Percentiles rank a stretch among this genome's conserved stretches.
These are phyloP conservation scores for Cirrhinus mrigala DNA, from an alignment of 2,797 vertebrate species.

Conservation along the genomic window DNA sequence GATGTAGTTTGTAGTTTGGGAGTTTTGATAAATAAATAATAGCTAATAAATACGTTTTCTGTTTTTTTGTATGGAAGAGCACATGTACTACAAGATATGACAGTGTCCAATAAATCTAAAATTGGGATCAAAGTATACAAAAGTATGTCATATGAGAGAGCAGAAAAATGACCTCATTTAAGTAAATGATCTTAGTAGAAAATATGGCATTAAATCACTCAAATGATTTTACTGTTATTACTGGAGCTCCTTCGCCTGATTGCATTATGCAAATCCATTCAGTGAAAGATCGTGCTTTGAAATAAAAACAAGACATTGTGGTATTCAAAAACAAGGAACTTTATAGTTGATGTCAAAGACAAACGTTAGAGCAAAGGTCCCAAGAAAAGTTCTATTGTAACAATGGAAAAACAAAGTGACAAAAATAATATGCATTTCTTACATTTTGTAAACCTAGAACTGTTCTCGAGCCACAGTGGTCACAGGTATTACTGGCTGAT, in stretches of 20 bases:
- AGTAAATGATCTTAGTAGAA: neutral
- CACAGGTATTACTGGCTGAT: slow-evolving; percentile 83
- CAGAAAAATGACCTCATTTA: neutral
- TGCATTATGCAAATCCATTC: neutral
- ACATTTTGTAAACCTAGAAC: slow-evolving; percentile 84
- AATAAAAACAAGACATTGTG: slow-evolving; percentile 76
- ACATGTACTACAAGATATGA: neutral
- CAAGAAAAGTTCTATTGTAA: slow-evolving; percentile 78
- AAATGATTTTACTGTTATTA: neutral
- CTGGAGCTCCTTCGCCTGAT: neutral
- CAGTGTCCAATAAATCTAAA: neutral
- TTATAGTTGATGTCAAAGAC: slow-evolving; percentile 90
- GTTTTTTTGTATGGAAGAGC: neutral
- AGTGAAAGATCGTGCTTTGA: slow-evolving; percentile 11
- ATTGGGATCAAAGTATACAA: neutral
- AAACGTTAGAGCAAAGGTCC: slow-evolving; percentile 83
- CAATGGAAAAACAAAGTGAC: slow-evolving; percentile 80
- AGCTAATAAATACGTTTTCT: neutral
- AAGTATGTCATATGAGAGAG: neutral
- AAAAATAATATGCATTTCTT: slow-evolving; percentile 78
- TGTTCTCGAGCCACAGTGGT: slow-evolving; percentile 85
- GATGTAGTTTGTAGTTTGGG: too few relatives aligned
- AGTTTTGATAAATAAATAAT: too few relatives aligned
- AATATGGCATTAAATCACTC: slow-evolving; percentile 1
- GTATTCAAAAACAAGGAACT: slow-evolving; percentile 87